Base-by-base conservation (phyloP, 1,140 invertebrate genomes). In the Bombus turneri region DNA sequence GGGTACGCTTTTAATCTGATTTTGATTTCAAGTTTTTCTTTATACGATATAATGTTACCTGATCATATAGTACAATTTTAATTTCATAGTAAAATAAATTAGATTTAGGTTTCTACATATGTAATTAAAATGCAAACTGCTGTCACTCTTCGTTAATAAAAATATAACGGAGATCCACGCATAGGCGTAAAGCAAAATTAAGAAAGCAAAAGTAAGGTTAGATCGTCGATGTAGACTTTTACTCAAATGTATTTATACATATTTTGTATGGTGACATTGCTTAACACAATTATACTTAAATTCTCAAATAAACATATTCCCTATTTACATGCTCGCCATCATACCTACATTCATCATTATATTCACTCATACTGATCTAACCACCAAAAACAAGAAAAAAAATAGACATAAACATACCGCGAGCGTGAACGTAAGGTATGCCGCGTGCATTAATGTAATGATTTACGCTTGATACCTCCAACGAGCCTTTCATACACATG, bases 391-490 rank as follows among this genome's bases (percentile, higher is more conserved):
- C 53, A 37, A 15, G 18, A 37, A n/a, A 43, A 39, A 39, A 39
- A 39, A 12, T 28, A 28, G 57, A n/a, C 0, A 47, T 53, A 80
- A 72, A 62, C 31, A 41, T 34, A 66, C 22, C 22, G 18, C 53
- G 59, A 37, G 34, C 41, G 13, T 75, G 57, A 66, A 73, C 41
- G 34, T 28, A 73, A 85, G 85, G 83, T 91, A 91, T 79, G 68
- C 79, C 82, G 87, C 90, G 90, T 91, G 78, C 90, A 88, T 83
- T 69, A 75, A 85, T 86, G 59, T 18, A 88, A 85, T 86, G 41
- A 86, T 88, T 89, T 91, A 91, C 90, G 90, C 90, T 86, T 75
- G 41, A 86, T 88, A 91, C 86, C 87, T 68, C 81, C 41, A 83
- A 88, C 79, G 41, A 89, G 79, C 47, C 39, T 41, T 78, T 83